A percentile compares a stretch with the other conserved stretches of the same genome.
These are phyloP conservation scores for Urocynchramus pylzowi DNA, from an alignment of 2,113 vertebrate species.

Conservation along the genomic window DNA sequence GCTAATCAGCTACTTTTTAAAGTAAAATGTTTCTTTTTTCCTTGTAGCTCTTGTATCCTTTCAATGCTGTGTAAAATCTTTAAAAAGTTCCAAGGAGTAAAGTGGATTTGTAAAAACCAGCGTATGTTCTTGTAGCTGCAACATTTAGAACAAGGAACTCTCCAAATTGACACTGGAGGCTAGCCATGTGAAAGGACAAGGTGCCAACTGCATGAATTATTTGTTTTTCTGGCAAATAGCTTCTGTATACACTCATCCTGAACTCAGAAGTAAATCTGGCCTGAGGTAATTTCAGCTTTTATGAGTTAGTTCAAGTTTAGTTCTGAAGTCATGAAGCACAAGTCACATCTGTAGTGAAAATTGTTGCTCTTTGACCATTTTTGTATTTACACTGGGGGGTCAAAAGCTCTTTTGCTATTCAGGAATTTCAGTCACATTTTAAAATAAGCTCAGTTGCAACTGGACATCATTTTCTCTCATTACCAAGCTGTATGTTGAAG, in stretches of 20 bases:
- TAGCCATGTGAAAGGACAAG: slow-evolving; percentile 9
- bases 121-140: not conserved
- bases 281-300: slow-evolving; percentile 11
- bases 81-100: not conserved
- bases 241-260: not conserved
- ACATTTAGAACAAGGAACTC: slow-evolving; percentile 17
- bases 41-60: not conserved
- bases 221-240: slow-evolving; percentile 42
- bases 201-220: slow-evolving; percentile 6
- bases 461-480: not conserved
- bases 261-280: slow-evolving; percentile 10
- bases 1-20: not conserved
- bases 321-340: not conserved
- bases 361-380: not conserved
- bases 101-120: not conserved
- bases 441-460: not conserved
- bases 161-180: slow-evolving; percentile 39
- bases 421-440: not conserved
- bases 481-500: not conserved
- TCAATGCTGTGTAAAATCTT: not conserved
- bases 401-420: not conserved
- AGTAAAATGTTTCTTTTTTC: not conserved
- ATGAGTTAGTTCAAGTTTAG: not conserved
- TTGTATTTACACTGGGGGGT: not conserved
- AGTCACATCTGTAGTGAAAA: not conserved